Evolutionary conservation across 2,888 invertebrate genomes (phyloP).

Genomic region (Tineola bisselliella): DNA sequence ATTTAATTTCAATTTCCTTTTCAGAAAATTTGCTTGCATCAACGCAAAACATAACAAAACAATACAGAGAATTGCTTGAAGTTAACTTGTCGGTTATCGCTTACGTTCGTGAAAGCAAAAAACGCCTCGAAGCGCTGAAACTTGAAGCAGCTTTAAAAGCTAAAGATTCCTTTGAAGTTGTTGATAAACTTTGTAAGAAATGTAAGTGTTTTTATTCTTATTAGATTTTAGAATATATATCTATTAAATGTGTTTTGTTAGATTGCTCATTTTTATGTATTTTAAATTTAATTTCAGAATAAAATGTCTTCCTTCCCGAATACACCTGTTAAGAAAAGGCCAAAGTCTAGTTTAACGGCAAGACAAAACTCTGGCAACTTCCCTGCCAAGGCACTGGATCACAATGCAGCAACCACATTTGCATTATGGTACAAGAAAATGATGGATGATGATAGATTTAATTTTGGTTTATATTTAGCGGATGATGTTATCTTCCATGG

Average conservation of each 20-base stretch:
- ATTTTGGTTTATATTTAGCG: constrained; percentile 53
- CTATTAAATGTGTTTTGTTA: too few species aligned
- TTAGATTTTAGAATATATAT: too few species aligned
- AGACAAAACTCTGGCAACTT: too few species aligned
- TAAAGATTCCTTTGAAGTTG: constrained; percentile 44
- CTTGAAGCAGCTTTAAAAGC: constrained; percentile 43
- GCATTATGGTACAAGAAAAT: constrained; percentile 55
- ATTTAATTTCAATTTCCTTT: constrained; percentile 24
- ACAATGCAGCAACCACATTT: constrained; percentile 39
- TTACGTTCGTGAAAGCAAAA: constrained; percentile 52
- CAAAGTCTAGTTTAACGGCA: not conserved
- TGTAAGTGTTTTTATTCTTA: not conserved
- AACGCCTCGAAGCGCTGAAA: constrained; percentile 36
- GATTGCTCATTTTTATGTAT: too few species aligned
- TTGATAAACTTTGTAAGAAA: constrained; percentile 32
- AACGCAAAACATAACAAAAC: constrained; percentile 37
- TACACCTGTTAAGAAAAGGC: not conserved
- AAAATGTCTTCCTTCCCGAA: not conserved
- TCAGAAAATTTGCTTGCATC: constrained; percentile 52
- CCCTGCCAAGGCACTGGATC: constrained; percentile 10
- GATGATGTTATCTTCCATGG: constrained; percentile 69
- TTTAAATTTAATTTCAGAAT: not conserved
- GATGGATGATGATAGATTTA: constrained; percentile 59
- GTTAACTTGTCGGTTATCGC: constrained; percentile 54
- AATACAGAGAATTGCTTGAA: constrained; percentile 51